Conservation (phyloP, 2,113 vertebrate genomes). For the Hydropotes inermis region DNA sequence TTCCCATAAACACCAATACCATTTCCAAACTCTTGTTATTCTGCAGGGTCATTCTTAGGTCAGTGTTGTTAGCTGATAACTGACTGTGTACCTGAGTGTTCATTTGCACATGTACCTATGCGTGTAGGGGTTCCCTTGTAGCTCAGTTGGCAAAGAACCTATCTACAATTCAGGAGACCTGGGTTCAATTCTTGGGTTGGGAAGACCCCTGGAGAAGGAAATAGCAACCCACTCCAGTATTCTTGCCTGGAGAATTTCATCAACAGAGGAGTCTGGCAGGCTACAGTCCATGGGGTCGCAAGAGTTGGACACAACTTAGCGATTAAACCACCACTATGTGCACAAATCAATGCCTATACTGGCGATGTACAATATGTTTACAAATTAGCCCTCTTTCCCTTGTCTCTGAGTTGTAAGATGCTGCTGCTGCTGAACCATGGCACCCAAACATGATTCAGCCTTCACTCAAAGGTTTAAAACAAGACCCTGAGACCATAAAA, state of each 20-base stretch:
- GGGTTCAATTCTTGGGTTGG: not conserved
- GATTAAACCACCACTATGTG: not conserved
- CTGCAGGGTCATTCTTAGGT: not conserved
- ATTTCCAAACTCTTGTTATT: not conserved
- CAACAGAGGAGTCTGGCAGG: not conserved
- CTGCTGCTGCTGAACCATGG: not conserved
- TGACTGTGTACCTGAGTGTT: not conserved
- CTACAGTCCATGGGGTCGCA: not conserved
- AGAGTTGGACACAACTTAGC: not conserved
- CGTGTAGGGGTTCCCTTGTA: not conserved
- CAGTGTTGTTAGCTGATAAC: not conserved
- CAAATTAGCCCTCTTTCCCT: not conserved
- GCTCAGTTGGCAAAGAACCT: not conserved
- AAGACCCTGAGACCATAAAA: not conserved
- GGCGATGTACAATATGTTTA: not conserved
- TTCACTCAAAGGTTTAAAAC: constrained; percentile 1
- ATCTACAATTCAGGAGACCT: not conserved
- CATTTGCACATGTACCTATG: not conserved
- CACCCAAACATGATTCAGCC: not conserved
- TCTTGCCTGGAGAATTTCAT: not conserved
- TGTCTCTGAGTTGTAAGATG: not conserved
- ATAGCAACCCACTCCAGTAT: not conserved
- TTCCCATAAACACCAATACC: not conserved
- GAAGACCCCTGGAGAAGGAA: not conserved
- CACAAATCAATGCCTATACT: not conserved